A percentile compares a stretch with the other conserved stretches of the same genome.
Evolutionary conservation across 2,113 vertebrate species (phyloP).

Genomic region (Hystrix cristata): DNA sequence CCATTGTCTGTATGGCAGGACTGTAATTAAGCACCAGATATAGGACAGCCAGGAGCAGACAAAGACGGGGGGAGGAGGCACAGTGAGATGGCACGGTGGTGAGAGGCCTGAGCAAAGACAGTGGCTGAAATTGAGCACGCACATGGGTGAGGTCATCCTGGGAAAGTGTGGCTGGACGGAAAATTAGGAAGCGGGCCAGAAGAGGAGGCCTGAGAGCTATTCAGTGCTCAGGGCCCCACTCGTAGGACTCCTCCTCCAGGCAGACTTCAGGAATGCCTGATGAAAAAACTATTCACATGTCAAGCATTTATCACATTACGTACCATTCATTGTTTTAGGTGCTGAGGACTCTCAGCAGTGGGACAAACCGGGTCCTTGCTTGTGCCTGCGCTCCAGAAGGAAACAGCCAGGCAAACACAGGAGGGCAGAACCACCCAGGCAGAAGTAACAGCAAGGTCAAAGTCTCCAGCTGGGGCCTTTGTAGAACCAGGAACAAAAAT

Average conservation of each 20-base stretch:
- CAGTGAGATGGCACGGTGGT: fast-evolving
- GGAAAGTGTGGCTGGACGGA: not conserved
- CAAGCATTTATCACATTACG: not conserved
- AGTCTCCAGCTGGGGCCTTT: not conserved
- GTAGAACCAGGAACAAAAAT: too few relatives aligned
- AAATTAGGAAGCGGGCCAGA: not conserved
- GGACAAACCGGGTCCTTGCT: not conserved
- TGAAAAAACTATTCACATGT: not conserved
- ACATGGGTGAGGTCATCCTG: constrained; percentile 59
- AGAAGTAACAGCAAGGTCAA: not conserved
- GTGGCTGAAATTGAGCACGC: not conserved
- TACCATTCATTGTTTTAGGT: not conserved
- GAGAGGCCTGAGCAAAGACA: constrained; percentile 59
- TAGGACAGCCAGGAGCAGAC: constrained; percentile 79
- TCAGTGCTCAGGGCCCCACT: not conserved
- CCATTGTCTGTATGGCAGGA: constrained; percentile 74
- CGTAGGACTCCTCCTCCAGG: not conserved
- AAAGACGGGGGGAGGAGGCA: constrained; percentile 65
- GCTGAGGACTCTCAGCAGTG: not conserved
- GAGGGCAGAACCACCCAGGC: not conserved
- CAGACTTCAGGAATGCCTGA: constrained; percentile 28
- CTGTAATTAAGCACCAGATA: constrained; percentile 83
- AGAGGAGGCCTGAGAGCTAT: not conserved
- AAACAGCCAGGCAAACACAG: not conserved
- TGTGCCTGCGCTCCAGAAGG: not conserved